Evolutionary conservation across 2,113 vertebrate genomes (phyloP).

Genomic region (Leptosomus discolor): DNA sequence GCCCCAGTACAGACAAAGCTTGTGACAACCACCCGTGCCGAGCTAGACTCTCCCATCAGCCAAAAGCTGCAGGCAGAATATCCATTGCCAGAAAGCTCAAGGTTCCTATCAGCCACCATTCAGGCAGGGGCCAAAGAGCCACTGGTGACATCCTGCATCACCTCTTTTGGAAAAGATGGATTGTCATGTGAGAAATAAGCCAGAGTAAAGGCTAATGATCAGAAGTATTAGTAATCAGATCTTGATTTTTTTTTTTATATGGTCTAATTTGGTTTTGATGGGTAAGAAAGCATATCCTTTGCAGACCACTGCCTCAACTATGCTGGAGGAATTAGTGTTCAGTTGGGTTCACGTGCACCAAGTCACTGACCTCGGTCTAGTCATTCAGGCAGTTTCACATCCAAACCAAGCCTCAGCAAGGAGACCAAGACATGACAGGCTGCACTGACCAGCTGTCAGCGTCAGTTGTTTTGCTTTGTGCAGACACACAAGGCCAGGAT

Average conservation of each 20-base stretch:
- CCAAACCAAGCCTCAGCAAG: background rate
- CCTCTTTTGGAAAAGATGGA: background rate
- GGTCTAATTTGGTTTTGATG: background rate
- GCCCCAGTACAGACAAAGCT: background rate
- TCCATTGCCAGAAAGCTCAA: slow-evolving; percentile 18
- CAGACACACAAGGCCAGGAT: background rate
- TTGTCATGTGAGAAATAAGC: background rate
- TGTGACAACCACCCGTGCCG: background rate
- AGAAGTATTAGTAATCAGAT: background rate
- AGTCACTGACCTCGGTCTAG: background rate
- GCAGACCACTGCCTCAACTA: background rate
- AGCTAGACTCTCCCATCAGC: background rate
- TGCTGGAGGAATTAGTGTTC: background rate
- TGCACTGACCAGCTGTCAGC: background rate
- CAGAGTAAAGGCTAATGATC: background rate
- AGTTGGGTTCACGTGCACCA: background rate
- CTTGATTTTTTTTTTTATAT: background rate
- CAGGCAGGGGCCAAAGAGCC: slow-evolving; percentile 10
- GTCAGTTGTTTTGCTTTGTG: background rate
- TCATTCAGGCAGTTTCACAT: background rate
- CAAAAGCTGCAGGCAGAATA: background rate
- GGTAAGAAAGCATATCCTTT: background rate
- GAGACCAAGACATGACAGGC: background rate
- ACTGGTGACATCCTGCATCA: background rate
- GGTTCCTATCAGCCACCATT: background rate